These are phyloP conservation scores for Toxostoma redivivum DNA, from an alignment of 2,113 vertebrate genomes.

Conservation along the genomic window DNA sequence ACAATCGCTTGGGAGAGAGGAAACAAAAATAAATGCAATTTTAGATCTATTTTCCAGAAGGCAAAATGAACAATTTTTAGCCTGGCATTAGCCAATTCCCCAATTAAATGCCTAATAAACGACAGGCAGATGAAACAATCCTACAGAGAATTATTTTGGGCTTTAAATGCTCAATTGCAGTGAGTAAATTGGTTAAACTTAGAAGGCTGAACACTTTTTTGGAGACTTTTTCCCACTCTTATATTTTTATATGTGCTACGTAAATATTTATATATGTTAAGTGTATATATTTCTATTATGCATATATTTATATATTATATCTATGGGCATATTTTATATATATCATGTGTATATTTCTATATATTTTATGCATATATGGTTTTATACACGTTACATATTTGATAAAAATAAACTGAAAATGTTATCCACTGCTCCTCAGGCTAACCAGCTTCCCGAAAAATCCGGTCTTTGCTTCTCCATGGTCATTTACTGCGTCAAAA, in stretches of 20 bases:
- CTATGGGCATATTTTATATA: too few species aligned
- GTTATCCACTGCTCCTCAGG: neutral
- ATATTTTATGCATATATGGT: neutral
- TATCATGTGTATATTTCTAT: neutral
- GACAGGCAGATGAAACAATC: neutral
- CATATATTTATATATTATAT: too few species aligned
- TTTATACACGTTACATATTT: rapidly evolving
- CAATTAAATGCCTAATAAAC: neutral
- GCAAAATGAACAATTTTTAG: neutral
- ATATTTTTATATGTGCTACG: neutral
- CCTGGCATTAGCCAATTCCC: neutral
- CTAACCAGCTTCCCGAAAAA: neutral
- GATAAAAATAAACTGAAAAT: neutral
- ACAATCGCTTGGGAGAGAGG: neutral
- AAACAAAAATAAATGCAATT: neutral
- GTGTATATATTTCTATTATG: neutral
- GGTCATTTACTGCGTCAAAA: conserved; percentile 1
- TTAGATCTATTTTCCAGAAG: neutral
- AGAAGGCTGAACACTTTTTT: neutral
- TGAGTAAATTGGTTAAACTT: neutral
- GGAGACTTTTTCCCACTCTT: neutral
- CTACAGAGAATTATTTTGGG: neutral
- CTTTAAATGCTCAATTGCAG: neutral
- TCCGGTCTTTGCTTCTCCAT: neutral
- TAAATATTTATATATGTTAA: neutral